Conservation (phyloP, 2,888 invertebrate genomes). For the Drosophila picticornis region DNA sequence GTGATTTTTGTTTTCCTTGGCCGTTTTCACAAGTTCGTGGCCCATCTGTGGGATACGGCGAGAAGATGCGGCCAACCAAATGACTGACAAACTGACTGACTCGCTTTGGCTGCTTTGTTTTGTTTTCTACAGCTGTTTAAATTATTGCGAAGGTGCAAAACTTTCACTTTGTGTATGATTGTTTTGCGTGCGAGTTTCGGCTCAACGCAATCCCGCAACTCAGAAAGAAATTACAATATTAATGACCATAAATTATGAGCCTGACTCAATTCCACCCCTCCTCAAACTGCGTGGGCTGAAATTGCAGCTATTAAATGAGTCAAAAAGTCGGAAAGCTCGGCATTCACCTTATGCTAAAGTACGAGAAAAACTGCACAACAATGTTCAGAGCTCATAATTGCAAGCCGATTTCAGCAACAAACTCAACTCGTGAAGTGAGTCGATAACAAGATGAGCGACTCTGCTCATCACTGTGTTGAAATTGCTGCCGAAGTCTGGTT, state of each 20-base stretch:
- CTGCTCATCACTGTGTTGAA: conserved; percentile 11
- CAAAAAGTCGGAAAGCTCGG: conserved; percentile 25
- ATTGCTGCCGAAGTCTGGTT: neutral
- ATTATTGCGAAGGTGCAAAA: conserved; percentile 74
- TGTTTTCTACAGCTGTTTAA: conserved; percentile 61
- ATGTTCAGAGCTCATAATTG: conserved; percentile 17
- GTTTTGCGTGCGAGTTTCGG: conserved; percentile 68
- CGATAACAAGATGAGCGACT: conserved; percentile 4
- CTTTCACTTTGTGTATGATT: conserved; percentile 78
- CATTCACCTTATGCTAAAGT: conserved; percentile 41
- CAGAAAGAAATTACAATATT: conserved; percentile 75
- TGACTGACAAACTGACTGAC: conserved; percentile 68
- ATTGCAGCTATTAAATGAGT: conserved; percentile 69
- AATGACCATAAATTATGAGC: conserved; percentile 75
- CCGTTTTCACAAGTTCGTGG: conserved; percentile 65
- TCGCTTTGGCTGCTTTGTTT: conserved; percentile 52
- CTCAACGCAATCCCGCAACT: conserved; percentile 42
- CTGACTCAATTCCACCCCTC: conserved; percentile 28
- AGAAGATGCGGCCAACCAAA: conserved; percentile 47
- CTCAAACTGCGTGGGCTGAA: conserved; percentile 66
- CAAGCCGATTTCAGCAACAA: conserved; percentile 52
- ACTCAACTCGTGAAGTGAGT: conserved; percentile 34
- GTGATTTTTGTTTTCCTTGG: conserved; percentile 26
- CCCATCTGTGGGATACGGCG: conserved; percentile 48
- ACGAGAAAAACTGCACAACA: conserved; percentile 6